Evolutionary conservation across 2,113 vertebrate species (phyloP).

Genomic region (Sander lucioperca): DNA sequence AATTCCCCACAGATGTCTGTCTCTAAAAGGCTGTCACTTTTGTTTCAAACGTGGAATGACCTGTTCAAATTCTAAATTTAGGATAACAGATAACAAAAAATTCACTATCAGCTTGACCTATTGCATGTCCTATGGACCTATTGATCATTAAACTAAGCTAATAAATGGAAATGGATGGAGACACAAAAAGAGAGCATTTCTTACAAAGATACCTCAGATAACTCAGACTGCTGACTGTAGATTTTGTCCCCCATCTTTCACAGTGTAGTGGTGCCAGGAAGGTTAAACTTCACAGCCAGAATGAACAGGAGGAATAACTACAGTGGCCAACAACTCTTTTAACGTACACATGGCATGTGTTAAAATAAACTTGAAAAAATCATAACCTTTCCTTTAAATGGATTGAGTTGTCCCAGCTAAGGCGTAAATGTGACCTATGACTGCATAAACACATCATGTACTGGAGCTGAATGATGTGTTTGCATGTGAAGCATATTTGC

Average conservation of each 20-base stretch:
- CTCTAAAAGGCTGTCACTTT: not conserved
- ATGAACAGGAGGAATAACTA: not conserved
- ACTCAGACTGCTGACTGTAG: not conserved
- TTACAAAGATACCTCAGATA: not conserved
- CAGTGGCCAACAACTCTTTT: not conserved
- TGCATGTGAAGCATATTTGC: slow-evolving; percentile 31
- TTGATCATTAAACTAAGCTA: not conserved
- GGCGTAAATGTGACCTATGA: slow-evolving; percentile 23
- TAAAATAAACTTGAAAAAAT: not conserved
- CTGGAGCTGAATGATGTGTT: not conserved
- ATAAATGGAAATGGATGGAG: too few species aligned
- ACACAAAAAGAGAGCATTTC: not conserved
- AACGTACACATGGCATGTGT: too few species aligned
- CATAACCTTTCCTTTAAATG: not conserved
- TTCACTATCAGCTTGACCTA: not conserved
- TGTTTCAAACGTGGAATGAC: not conserved
- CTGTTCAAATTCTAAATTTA: not conserved
- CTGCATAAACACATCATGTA: not conserved
- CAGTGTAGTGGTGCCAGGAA: too few species aligned
- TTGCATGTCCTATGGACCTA: not conserved
- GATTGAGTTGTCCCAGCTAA: slow-evolving; percentile 36
- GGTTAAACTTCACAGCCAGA: not conserved
- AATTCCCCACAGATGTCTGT: not conserved
- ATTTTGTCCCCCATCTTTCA: too few species aligned
- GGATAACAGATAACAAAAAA: not conserved